Base-by-base conservation (phyloP, 2,888 invertebrate species). In the Papilio protenor region DNA sequence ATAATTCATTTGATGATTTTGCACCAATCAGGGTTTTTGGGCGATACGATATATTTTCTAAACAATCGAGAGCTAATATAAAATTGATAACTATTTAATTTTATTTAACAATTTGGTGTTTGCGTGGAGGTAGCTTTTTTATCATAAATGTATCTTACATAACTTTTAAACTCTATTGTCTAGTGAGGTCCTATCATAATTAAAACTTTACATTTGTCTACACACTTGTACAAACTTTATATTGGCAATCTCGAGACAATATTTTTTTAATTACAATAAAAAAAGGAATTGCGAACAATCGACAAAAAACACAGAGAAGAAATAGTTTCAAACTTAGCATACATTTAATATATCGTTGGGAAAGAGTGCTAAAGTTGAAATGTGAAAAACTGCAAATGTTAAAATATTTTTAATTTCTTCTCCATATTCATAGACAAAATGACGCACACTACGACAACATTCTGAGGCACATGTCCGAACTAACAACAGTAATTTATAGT, bases 111-210 rank as follows among this genome's bases (percentile, higher is more conserved):
- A 47, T 14, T 47, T 47, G 47, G 82, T 83, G 73, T 79, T 72
- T 75, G 81, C 82, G 82, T 80, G 81, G 87, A 86, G 87, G 85
- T 85, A 87, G 84, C 80, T 82, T 85, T 77, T 61, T 75, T 81
- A 81, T 80, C 74, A 77, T 78, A 78, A 45, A 71, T 23, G 14
- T 64, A 64, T 40, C 72, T 64, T 40, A 72, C 18, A 72, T 64
- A 57, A 23, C 49, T 49, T 76, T 64, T 5, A 77, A 59, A 76
- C 69, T 69, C 72, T 77, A 73, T 72, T 64, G 61, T 61, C 71
- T 71, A 76, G 27, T 47, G 61, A 76, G 71, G 71, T 71, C 76
- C 52, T 64, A 76, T 45, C 33, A 33, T 61, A 33, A 61, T 4
- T 8, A 16, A 61, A 21, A 59, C 10, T 59, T 59, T 57, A 57